Evolutionary conservation across 2,888 invertebrate genomes (phyloP), one percentile per base, ranked within the genome.

Genomic region (Nezara viridula): DNA sequence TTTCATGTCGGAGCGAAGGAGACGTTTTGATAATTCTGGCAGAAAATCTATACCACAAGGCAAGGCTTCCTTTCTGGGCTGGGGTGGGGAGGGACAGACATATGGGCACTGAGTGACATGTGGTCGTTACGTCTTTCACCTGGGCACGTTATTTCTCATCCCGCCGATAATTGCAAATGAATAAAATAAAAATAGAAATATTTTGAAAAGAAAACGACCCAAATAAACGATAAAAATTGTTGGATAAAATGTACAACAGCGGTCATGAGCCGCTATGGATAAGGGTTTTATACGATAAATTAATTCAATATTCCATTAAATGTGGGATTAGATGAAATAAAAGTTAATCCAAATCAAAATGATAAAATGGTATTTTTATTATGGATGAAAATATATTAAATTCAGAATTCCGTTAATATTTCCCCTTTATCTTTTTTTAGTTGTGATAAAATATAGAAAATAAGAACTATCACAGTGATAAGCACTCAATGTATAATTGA

Each of bases 41-140:
- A 81, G 81, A 81, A 81, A 81, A 81, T 81, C 81, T 81, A 89
- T 60, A 85, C 86, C 55, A 73, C 66, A 73, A 73, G 66, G 66
- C 66, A 73, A 73, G 21, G 19, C 32, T 73, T 73, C 32, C 66
- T 37, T 66, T 73, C 32, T 44, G 44, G 27, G 89, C 21, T 85
- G 44, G n/a, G 89, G 32, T 21, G 87, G 37, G 73, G 87, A 44
- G 86, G 52, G 32, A 55, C 47, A 85, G 73, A 40, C 77, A 77
- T 27, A 86, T 47, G 73, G 66, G 81, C 24, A 21, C 55, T 66
- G 73, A 66, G 89, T 77, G 55, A 87, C 66, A 86, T 88, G 89
- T 49, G 85, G 60, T 32, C 40, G 88, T 85, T 24, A 73, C 89
- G 86, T 81, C 73, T 40, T n/a, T 49, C 77, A 55, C 89, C 60